phyloP scores from a whole-genome alignment of 2,888 invertebrate species.

The Apoderus coryli region DNA sequence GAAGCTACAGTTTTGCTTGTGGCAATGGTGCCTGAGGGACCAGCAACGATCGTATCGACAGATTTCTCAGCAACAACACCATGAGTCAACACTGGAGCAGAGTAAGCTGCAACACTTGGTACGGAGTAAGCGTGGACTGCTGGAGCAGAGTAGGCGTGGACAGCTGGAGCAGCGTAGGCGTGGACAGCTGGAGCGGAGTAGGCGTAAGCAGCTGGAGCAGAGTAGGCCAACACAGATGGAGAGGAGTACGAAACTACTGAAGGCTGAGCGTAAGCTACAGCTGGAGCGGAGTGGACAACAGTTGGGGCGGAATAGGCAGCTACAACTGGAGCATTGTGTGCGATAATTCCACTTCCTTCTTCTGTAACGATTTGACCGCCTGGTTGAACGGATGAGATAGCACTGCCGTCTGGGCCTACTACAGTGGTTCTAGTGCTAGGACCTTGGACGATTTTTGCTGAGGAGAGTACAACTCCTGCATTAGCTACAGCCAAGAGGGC shows the following conservation, averaged over 20 bases:
- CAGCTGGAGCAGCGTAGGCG: slow-evolving; percentile 13
- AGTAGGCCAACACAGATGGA: too few species aligned
- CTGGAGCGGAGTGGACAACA: too few species aligned
- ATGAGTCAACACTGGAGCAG: slow-evolving; percentile 11
- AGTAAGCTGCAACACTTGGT: slow-evolving; percentile 10
- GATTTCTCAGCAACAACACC: slow-evolving; percentile 9
- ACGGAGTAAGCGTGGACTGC: slow-evolving; percentile 12
- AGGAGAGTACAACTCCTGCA: too few species aligned
- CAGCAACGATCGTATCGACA: slow-evolving; percentile 20
- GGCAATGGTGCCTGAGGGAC: slow-evolving; percentile 22
- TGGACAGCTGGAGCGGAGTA: slow-evolving; percentile 12
- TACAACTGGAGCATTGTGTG: slow-evolving; percentile 10
- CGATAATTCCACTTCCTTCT: slow-evolving; percentile 17
- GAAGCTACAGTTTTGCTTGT: slow-evolving; percentile 16
- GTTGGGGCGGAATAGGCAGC: too few species aligned
- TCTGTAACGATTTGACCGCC: slow-evolving; percentile 19
- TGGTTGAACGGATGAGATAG: slow-evolving; percentile 19
- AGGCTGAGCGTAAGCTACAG: not conserved
- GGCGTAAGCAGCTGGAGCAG: too few species aligned
- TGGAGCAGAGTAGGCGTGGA: slow-evolving; percentile 14
- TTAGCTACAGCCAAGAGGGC: slow-evolving; percentile 18
- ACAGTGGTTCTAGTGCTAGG: slow-evolving; percentile 20
- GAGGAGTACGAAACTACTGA: slow-evolving; percentile 9
- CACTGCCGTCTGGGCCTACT: slow-evolving; percentile 20
- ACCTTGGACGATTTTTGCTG: slow-evolving; percentile 21